Evolutionary conservation across 2,113 vertebrate species (phyloP), one percentile per base, ranked within the genome.

Genomic region (Python bivittatus): DNA sequence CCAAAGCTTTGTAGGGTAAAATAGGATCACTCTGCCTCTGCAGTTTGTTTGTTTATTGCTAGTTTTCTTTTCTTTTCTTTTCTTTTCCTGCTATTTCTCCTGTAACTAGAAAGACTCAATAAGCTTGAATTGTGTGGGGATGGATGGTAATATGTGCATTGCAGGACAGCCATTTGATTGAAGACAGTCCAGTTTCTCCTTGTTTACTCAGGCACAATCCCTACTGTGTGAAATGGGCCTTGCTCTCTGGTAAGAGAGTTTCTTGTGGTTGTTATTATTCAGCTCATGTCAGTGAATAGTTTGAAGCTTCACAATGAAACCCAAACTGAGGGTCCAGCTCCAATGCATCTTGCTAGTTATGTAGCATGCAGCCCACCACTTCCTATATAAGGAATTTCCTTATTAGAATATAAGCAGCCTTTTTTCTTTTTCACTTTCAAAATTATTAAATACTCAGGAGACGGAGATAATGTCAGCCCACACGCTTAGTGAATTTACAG

Each of bases 71-170:
- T 91, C 84, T 85, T 0, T 54, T 72, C 0, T n/a, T n/a, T 38
- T 94, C 60, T 88, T 93, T 44, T 84, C 0, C 27, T 93, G 79
- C 87, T 94, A 84, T 72, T 42, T 7, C 7, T 56, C 20, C 44
- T 61, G 53, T 52, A 0, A 0, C 13, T 53, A 0, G 25, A 44
- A 61, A 22, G 1, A 23, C 54, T 29, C 0, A n/a, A 25, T 22
- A 94, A 92, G 29, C 27, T 25, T 53, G 52, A 33, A 20, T 3
- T 27, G 64, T 84, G 15, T 10, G 90, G 3, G 89, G 90, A 20
- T 54, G 2, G n/a, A 15, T 79, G n/a, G 68, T 79, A 79, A 72
- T 72, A 72, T 38, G n/a, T 20, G n/a, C 68, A 72, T 38, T 12
- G 52, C 68, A 79, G 44, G 42, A 17, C 2, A n/a, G 38, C 48